Evolutionary conservation across 2,888 invertebrate genomes (phyloP).

Genomic region (Amphipoea lucens): DNA sequence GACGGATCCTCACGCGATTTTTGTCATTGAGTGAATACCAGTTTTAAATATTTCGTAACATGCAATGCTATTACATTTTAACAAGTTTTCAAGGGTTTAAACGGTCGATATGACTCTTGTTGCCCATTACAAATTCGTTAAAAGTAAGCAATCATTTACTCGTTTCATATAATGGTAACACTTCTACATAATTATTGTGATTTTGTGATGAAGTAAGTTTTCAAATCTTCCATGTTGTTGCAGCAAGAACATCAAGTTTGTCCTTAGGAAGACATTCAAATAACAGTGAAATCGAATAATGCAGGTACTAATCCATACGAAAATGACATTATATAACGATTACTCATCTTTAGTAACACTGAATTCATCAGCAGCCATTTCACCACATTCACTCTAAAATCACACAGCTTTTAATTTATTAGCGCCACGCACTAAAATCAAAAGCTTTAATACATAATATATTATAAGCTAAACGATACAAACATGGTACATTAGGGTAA

Average conservation of each 20-base stretch:
- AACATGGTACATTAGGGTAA: conserved; percentile 28
- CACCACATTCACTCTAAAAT: conserved; percentile 1
- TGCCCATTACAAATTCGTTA: neutral
- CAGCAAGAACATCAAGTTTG: neutral
- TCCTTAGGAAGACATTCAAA: neutral
- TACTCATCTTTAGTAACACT: neutral
- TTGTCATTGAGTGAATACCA: neutral
- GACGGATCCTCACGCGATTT: conserved; percentile 13
- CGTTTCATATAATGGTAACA: too few relatives aligned
- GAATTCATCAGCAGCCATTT: neutral
- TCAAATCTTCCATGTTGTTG: neutral
- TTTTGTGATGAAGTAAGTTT: neutral
- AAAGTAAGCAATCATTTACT: neutral
- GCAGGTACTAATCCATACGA: neutral
- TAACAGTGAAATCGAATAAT: too few relatives aligned
- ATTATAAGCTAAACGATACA: conserved; percentile 31
- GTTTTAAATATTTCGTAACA: neutral
- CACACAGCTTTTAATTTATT: conserved; percentile 22
- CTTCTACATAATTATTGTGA: too few relatives aligned
- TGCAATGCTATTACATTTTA: neutral
- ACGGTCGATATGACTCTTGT: neutral
- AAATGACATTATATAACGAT: neutral
- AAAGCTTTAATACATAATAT: conserved; percentile 37
- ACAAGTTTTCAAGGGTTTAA: neutral
- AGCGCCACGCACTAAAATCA: conserved; percentile 23